Conservation (phyloP, 2,113 vertebrate species). For the Accipiter virgatus region DNA sequence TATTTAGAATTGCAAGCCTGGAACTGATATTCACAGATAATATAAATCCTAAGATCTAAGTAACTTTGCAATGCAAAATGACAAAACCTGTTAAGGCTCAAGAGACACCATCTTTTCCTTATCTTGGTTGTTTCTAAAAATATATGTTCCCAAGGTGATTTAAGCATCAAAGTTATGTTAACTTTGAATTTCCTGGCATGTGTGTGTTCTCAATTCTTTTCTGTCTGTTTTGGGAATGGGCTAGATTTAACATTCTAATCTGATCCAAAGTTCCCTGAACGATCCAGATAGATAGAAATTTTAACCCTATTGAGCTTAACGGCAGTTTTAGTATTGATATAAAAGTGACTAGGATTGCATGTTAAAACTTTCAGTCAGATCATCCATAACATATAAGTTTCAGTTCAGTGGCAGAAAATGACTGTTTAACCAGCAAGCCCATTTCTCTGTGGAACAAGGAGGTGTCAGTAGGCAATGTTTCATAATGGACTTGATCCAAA, state of each 20-base stretch:
- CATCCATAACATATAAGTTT: conserved; percentile 31
- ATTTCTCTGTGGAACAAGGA: neutral
- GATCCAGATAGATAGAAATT: neutral
- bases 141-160: neutral
- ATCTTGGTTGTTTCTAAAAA: conserved; percentile 31
- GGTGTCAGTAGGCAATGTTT: neutral
- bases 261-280: neutral
- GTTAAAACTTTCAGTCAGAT: conserved; percentile 14
- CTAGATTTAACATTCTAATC: conserved; percentile 23
- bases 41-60: conserved; percentile 30
- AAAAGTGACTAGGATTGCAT: neutral
- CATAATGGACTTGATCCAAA: neutral
- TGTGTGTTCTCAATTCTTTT: neutral
- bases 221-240: neutral
- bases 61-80: conserved; percentile 31
- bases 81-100: conserved; percentile 13
- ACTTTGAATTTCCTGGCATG: conserved; percentile 1
- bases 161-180: conserved; percentile 3
- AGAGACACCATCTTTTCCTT: conserved; percentile 1
- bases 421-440: neutral
- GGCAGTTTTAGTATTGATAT: neutral
- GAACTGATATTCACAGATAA: conserved; percentile 35
- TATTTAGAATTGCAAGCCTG: conserved; percentile 42
- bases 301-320: conserved; percentile 3
- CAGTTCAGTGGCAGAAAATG: conserved; percentile 15